phyloP scores from a whole-genome alignment of 2,797 vertebrate genomes.

The Myotis myotis region DNA sequence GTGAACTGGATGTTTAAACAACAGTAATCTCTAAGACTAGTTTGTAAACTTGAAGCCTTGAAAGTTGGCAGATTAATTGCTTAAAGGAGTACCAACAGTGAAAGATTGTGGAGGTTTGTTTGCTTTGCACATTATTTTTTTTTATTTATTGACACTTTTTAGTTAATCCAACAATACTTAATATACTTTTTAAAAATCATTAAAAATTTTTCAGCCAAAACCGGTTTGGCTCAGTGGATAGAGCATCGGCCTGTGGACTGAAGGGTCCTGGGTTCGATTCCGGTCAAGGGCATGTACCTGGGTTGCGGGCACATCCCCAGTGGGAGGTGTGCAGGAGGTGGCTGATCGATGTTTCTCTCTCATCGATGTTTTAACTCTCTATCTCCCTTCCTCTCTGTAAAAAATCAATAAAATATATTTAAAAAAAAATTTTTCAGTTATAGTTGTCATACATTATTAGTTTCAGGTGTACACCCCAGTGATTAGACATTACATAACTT shows the following conservation, averaged over 20 bases:
- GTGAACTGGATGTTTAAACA: constrained; percentile 4
- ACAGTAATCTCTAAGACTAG: background rate
- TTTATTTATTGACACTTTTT: background rate
- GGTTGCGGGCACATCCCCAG: no score
- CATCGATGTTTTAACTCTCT: no score
- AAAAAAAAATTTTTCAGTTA: no score
- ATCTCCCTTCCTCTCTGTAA: no score
- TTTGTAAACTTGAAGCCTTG: constrained; percentile 22
- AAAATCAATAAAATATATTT: no score
- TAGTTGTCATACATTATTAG: background rate
- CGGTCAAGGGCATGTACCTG: no score
- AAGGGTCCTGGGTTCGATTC: no score
- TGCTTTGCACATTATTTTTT: background rate
- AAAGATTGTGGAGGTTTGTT: constrained; percentile 38
- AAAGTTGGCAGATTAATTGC: background rate
- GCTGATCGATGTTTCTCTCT: no score
- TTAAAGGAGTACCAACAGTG: background rate
- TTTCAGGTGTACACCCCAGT: background rate
- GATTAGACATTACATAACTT: background rate
- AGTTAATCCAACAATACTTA: background rate
- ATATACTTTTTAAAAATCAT: background rate
- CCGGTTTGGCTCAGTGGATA: no score
- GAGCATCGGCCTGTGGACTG: no score
- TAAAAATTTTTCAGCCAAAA: background rate
- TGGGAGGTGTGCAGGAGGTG: no score